phyloP scores from a whole-genome alignment of 2,113 vertebrate genomes.

The Bos indicus region DNA sequence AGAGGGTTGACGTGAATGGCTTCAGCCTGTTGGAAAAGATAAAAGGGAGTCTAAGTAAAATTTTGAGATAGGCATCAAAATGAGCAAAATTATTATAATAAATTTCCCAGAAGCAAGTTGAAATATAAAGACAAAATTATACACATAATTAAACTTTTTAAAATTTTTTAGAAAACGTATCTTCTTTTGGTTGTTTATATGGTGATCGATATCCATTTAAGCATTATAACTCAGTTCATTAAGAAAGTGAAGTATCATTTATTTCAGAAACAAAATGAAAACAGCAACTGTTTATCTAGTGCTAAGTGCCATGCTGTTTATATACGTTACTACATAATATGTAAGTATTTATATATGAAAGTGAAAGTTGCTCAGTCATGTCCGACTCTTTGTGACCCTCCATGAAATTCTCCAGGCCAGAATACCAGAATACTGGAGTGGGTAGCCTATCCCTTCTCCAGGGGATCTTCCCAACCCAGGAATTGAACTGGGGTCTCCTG shows the following conservation, averaged over 20 bases:
- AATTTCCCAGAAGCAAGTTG: neutral
- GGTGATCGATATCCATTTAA: neutral
- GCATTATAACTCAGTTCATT: neutral
- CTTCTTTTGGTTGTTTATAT: neutral
- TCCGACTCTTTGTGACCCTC: neutral
- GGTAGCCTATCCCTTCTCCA: neutral
- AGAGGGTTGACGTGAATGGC: conserved; percentile 91
- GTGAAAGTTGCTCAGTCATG: neutral
- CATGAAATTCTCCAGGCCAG: neutral
- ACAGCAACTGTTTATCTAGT: neutral
- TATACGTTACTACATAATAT: neutral
- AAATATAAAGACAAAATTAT: neutral
- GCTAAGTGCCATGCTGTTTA: neutral
- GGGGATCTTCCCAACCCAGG: neutral
- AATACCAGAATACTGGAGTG: neutral
- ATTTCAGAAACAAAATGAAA: neutral
- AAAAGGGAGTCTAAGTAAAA: conserved; percentile 1
- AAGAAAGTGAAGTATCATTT: neutral
- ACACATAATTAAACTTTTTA: neutral
- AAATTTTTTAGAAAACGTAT: neutral
- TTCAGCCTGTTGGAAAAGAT: conserved; percentile 84
- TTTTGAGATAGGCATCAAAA: neutral
- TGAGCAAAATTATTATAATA: neutral
- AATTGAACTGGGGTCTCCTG: neutral
- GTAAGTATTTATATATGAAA: neutral